These are phyloP conservation scores for Characodon lateralis DNA, from an alignment of 2,797 vertebrate species.

Conservation along the genomic window DNA sequence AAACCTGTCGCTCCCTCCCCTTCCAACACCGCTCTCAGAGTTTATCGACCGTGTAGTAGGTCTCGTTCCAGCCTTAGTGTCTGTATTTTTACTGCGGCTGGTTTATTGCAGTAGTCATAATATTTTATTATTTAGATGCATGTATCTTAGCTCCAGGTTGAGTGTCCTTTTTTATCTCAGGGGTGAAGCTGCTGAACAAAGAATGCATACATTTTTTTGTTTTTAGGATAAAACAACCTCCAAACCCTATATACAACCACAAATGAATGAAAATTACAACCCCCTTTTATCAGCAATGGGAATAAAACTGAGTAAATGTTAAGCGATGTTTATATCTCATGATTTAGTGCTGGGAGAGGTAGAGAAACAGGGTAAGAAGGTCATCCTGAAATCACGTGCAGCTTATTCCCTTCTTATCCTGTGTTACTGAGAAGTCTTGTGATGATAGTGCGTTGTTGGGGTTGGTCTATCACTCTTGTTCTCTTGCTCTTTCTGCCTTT, in stretches of 20 bases:
- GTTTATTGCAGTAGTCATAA: conserved; percentile 26
- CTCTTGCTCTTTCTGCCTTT: too few species aligned
- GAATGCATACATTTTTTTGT: background rate
- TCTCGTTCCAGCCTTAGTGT: conserved; percentile 25
- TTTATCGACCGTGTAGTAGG: conserved; percentile 58
- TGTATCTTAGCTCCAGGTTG: conserved; percentile 6
- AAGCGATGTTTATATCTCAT: background rate
- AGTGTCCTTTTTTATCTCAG: background rate
- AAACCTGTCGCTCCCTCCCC: conserved; percentile 46
- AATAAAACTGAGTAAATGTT: conserved; percentile 6
- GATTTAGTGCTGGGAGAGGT: background rate
- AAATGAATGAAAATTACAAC: background rate
- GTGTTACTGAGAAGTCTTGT: conserved; percentile 49
- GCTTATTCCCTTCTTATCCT: conserved; percentile 54
- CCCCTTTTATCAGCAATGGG: background rate
- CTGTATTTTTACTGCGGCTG: conserved; percentile 34
- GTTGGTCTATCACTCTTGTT: background rate
- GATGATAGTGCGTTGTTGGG: background rate
- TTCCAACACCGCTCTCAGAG: conserved; percentile 55
- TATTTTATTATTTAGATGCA: conserved; percentile 32
- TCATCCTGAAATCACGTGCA: conserved; percentile 60
- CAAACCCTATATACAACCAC: background rate
- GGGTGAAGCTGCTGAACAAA: background rate
- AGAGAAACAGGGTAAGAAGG: conserved; percentile 7
- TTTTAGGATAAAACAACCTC: background rate